Evolutionary conservation across 2,113 vertebrate species (phyloP).

Genomic region (Eubucco bourcierii): DNA sequence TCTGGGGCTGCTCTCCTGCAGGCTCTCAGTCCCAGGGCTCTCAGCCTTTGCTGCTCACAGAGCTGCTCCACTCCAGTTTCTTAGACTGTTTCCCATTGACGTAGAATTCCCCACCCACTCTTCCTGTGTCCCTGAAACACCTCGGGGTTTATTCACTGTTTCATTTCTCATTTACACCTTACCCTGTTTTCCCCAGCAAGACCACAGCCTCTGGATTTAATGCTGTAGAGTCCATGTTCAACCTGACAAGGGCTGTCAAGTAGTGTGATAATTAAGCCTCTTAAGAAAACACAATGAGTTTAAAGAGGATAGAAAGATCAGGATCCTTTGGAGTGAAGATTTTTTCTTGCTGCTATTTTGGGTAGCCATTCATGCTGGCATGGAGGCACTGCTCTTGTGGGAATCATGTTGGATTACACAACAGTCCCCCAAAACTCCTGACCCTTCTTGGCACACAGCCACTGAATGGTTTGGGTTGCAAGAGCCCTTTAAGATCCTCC

Average conservation of each 20-base stretch:
- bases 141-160: not conserved
- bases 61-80: no score
- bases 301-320: not conserved
- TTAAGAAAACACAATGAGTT: not conserved
- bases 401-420: fast-evolving
- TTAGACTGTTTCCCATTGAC: not conserved
- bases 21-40: no score
- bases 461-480: no score
- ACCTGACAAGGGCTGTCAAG: not conserved
- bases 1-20: no score
- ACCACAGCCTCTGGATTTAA: not conserved
- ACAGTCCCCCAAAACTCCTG: not conserved
- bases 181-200: not conserved
- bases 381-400: not conserved
- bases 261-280: not conserved
- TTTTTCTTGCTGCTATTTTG: not conserved
- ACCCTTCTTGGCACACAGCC: no score
- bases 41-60: no score
- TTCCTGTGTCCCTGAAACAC: not conserved
- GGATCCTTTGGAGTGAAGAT: not conserved
- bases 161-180: not conserved
- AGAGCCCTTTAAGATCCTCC: no score
- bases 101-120: not conserved
- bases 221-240: fast-evolving
- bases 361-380: not conserved